These are phyloP conservation scores for Achlya flavicornis DNA, from an alignment of 2,888 invertebrate species.

Conservation along the genomic window DNA sequence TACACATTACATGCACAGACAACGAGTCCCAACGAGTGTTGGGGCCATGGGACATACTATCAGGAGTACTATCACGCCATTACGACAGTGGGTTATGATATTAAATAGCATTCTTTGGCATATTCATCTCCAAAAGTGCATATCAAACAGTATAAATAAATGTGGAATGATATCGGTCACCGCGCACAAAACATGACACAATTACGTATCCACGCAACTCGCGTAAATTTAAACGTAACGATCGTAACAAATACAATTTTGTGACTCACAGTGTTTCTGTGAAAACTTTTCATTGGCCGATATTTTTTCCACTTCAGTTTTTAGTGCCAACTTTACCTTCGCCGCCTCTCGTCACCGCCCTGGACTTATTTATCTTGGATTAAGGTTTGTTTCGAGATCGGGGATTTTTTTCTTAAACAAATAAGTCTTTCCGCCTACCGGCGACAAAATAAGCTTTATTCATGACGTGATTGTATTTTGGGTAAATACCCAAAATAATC, in stretches of 20 bases:
- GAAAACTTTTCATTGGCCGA: constrained; percentile 2
- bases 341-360: background rate
- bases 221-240: constrained; percentile 10
- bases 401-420: constrained; percentile 9
- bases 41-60: no score
- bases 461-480: background rate
- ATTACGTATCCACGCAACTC: constrained; percentile 4
- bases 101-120: no score
- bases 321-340: constrained; percentile 3
- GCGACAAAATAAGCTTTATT: background rate
- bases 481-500: background rate
- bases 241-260: background rate
- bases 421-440: constrained; percentile 7
- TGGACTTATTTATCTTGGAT: constrained; percentile 12
- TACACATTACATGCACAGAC: no score
- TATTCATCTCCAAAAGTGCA: background rate
- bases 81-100: no score
- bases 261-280: constrained; percentile 11
- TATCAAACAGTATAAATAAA: background rate
- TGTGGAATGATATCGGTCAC: constrained; percentile 18
- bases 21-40: no score
- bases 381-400: constrained; percentile 12
- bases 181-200: constrained; percentile 17
- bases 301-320: constrained; percentile 3
- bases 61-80: no score